Conservation (phyloP, 2,888 invertebrate genomes). For the Hyppa rectilinea region DNA sequence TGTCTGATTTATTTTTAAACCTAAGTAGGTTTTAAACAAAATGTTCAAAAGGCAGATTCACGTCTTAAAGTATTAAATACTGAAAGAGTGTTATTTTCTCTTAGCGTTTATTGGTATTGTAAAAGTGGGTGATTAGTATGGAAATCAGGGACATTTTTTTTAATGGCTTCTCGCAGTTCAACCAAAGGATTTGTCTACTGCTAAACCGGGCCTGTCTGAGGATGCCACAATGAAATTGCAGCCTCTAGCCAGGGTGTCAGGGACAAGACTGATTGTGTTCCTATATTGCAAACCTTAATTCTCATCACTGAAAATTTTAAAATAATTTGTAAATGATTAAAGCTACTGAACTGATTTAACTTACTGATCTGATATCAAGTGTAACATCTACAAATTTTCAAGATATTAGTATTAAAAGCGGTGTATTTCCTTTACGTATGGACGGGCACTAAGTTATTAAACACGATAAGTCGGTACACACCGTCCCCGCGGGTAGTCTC, state of each 20-base stretch:
- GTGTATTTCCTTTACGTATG: slow-evolving; percentile 24
- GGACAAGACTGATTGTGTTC: not conserved
- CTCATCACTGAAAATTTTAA: not conserved
- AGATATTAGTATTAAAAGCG: slow-evolving; percentile 24
- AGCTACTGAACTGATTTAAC: too few relatives aligned
- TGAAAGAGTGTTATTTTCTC: not conserved
- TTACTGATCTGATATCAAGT: not conserved
- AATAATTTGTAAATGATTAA: not conserved
- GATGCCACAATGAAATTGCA: too few relatives aligned
- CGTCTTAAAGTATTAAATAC: not conserved
- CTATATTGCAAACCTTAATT: not conserved
- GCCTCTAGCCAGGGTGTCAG: too few relatives aligned
- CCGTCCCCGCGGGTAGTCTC: slow-evolving; percentile 48
- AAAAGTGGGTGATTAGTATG: not conserved
- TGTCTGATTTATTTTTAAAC: not conserved
- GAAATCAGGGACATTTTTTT: not conserved
- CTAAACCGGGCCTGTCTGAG: too few relatives aligned
- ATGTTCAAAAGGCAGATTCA: not conserved
- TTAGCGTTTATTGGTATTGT: not conserved
- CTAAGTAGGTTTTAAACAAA: not conserved
- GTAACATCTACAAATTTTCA: slow-evolving; percentile 1
- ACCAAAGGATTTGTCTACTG: too few relatives aligned
- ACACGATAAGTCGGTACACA: slow-evolving; percentile 55
- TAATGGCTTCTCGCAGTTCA: too few relatives aligned
- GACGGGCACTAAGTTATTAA: slow-evolving; percentile 48